Conservation (phyloP, 2,797 vertebrate genomes). For the Selene dorsalis region DNA sequence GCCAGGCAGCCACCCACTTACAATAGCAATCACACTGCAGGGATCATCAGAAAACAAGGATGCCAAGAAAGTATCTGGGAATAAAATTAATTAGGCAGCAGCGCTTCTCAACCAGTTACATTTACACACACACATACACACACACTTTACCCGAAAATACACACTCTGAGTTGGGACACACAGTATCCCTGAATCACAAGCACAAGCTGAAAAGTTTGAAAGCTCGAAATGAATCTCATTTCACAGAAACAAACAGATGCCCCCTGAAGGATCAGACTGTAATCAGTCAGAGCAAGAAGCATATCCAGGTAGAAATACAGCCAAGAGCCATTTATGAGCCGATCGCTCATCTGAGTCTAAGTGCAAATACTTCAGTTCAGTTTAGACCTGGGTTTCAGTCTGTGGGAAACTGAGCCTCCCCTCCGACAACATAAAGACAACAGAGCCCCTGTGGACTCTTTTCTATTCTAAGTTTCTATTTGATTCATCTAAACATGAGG, state of each 20-base stretch:
- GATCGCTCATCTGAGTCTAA: not conserved
- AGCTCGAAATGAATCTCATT: constrained; percentile 17
- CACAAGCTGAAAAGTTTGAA: constrained; percentile 6
- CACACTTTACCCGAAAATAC: constrained; percentile 40
- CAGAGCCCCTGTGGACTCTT: no score
- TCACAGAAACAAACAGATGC: constrained; percentile 8
- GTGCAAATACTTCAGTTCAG: not conserved
- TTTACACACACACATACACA: constrained; percentile 37
- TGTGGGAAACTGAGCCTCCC: no score
- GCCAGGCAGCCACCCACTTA: constrained; percentile 74
- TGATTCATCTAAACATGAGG: no score
- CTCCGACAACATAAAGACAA: no score
- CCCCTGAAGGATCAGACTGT: not conserved
- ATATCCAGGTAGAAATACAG: not conserved
- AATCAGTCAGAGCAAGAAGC: not conserved
- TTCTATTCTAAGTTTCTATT: no score
- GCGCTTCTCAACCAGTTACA: constrained; percentile 18
- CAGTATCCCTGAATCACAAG: constrained; percentile 1
- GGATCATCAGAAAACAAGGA: constrained; percentile 63
- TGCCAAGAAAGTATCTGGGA: constrained; percentile 39
- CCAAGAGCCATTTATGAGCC: not conserved
- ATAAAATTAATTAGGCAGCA: constrained; percentile 59
- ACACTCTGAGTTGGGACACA: constrained; percentile 16
- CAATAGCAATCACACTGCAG: constrained; percentile 56
- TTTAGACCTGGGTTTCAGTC: not conserved